Base-by-base conservation (phyloP, 1,140 invertebrate genomes). In the Drosophila bifasciata region DNA sequence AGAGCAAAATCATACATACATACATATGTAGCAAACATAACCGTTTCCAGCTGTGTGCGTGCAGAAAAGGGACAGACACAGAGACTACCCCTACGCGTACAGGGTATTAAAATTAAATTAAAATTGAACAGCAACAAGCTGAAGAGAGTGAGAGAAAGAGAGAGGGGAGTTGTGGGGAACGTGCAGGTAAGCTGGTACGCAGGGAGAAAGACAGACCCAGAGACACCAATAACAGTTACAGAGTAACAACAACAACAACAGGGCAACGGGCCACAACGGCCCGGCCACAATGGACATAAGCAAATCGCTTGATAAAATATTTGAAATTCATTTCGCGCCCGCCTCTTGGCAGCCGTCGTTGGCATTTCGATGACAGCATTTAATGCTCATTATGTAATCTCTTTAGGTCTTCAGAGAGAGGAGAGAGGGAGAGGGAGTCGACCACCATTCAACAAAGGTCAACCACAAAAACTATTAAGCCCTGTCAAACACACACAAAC, bases 281-380 rank as follows among this genome's bases (percentile, higher is more conserved):
- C 11, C 62, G 15, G 17, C 45, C 28, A 15, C 46, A 68, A 55
- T 67, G 64, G 62, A 17, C 62, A 55, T 49, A 77, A 66, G 53
- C 59, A 77, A 78, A 78, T 78, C 52, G 53, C 66, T 77, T 81
- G 61, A 64, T 63, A 63, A 83, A 83, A 81, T 81, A 81, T 81
- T 81, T 81, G 79, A 83, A 81, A 81, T 81, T 81, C 79, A 81
- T 74, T 81, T 81, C 79, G 79, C 62, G 52, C 73, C 73, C 79
- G 63, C 53, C 56, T 32, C 63, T 76, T 76, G 73, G 63, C 61
- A 66, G 71, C 70, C 66, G 53, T 67, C 66, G 53, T 67, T 76
- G 72, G 73, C 67, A 76, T 81, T 83, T 81, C 73, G 78, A 81
- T 81, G 79, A 83, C 79, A 83, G 78, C 78, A 81, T 81, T 81